phyloP scores from a whole-genome alignment of 2,113 vertebrate species.

The Ailuropoda melanoleuca region DNA sequence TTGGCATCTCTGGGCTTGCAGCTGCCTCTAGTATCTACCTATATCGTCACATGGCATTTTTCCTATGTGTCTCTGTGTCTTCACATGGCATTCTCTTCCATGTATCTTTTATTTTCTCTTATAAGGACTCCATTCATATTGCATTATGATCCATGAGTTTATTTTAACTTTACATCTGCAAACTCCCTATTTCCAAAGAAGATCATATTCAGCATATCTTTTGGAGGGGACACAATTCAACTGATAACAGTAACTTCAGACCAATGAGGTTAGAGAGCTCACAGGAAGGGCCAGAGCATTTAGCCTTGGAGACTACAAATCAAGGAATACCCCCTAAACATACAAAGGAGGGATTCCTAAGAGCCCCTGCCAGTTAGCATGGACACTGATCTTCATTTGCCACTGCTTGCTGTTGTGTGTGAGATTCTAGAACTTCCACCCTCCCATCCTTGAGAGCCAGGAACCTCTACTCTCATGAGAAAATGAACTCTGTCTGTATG shows the following conservation, averaged over 20 bases:
- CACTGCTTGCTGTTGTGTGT: neutral
- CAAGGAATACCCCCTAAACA: neutral
- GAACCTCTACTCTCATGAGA: neutral
- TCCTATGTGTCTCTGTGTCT: neutral
- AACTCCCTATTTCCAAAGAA: neutral
- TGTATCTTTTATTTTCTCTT: neutral
- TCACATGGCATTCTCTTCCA: neutral
- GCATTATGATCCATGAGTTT: neutral
- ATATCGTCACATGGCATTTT: neutral
- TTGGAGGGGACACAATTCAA: neutral
- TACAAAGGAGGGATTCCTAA: neutral
- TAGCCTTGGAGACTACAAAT: neutral
- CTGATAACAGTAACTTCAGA: neutral
- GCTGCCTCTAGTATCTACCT: neutral
- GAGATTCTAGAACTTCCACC: neutral
- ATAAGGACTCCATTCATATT: neutral
- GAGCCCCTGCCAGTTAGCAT: neutral
- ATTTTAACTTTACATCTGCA: neutral
- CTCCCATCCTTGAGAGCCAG: neutral
- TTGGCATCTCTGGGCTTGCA: neutral
- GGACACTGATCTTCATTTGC: neutral
- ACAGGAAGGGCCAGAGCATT: neutral
- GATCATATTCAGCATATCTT: neutral
- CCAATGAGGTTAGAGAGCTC: neutral
- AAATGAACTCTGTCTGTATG: neutral